phyloP scores from a whole-genome alignment of 1,140 invertebrate genomes.

The Neelides sp. region DNA sequence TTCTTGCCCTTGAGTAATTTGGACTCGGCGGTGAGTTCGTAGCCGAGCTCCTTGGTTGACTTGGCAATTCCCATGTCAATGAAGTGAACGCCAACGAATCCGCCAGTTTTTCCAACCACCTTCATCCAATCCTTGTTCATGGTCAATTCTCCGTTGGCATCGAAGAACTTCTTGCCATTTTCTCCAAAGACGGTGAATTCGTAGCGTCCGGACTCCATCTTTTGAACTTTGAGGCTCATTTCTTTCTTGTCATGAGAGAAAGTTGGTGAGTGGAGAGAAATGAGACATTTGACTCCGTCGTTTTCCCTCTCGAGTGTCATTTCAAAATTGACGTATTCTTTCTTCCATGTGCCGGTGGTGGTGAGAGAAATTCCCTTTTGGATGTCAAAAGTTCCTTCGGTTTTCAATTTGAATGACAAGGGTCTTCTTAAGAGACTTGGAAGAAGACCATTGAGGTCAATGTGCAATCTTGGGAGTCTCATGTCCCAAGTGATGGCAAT shows the following conservation, averaged over 20 bases:
- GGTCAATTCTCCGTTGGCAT: conserved; percentile 5
- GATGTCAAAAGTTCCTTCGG: conserved; percentile 7
- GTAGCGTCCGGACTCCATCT: not conserved
- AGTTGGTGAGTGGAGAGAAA: not conserved
- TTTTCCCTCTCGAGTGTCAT: not conserved
- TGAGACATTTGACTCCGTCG: conserved; percentile 2
- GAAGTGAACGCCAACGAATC: conserved; percentile 20
- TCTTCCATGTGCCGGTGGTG: no score
- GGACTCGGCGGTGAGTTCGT: conserved; percentile 21
- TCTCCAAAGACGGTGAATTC: conserved; percentile 2
- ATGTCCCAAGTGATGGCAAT: conserved; percentile 5
- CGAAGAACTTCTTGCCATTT: not conserved
- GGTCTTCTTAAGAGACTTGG: conserved; percentile 1
- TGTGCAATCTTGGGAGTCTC: not conserved
- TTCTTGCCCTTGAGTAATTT: conserved; percentile 18
- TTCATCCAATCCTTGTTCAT: not conserved
- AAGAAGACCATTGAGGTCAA: conserved; percentile 1
- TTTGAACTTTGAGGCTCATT: not conserved
- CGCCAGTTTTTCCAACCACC: conserved; percentile 7
- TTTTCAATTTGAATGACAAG: conserved; percentile 4
- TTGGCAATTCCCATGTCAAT: conserved; percentile 4
- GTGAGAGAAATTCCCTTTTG: not conserved
- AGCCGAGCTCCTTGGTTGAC: not conserved
- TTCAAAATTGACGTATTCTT: conserved; percentile 7
- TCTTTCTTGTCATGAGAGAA: not conserved